Evolutionary conservation across 2,797 vertebrate species (phyloP).

Genomic region (Okamejei kenojei): DNA sequence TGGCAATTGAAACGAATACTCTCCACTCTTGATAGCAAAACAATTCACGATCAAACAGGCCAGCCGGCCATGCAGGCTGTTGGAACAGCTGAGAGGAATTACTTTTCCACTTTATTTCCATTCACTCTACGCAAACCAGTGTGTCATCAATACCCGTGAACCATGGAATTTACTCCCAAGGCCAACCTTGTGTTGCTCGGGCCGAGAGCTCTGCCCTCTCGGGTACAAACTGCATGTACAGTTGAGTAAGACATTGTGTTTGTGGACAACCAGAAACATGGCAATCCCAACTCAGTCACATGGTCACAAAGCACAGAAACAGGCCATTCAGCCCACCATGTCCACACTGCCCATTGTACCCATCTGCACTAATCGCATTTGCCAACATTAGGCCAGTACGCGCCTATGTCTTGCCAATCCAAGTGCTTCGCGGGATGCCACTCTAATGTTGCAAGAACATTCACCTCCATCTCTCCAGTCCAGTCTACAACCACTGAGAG

Average conservation of each 20-base stretch:
- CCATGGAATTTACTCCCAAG: not conserved
- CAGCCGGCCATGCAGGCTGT: not conserved
- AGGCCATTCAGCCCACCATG: no score
- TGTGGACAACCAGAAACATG: not conserved
- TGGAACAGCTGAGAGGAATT: not conserved
- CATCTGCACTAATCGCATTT: no score
- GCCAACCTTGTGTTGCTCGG: not conserved
- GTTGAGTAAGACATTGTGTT: not conserved
- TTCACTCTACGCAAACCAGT: not conserved
- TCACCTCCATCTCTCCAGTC: no score
- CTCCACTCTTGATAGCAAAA: not conserved
- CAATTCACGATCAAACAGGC: not conserved
- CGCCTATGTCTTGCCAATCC: no score
- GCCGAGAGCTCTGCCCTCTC: not conserved
- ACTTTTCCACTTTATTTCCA: not conserved
- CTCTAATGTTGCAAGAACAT: no score
- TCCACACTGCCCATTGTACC: no score
- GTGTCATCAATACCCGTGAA: not conserved
- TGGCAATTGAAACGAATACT: not conserved
- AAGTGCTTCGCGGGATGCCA: no score
- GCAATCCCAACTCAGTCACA: not conserved
- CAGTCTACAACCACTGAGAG: no score
- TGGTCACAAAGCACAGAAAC: no score
- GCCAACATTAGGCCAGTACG: no score
- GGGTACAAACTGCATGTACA: no score